Evolutionary conservation across 2,888 invertebrate species (phyloP).

Genomic region (Troides helena): DNA sequence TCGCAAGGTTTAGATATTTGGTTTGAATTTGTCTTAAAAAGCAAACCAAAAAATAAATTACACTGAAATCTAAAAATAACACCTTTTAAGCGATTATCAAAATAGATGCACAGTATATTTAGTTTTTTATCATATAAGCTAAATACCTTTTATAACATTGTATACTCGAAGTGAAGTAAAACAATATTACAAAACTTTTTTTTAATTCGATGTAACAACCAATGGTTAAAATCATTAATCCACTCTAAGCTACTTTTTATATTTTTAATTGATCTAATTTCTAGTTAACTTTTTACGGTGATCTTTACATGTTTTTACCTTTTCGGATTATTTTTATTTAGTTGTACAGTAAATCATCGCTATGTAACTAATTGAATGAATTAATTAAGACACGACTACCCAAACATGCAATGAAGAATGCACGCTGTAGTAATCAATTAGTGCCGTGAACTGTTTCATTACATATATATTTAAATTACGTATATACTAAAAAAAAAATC

Average conservation of each 20-base stretch:
- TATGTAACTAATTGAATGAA: conserved; percentile 22
- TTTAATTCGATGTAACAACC: neutral
- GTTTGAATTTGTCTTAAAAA: conserved; percentile 10
- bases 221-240: neutral
- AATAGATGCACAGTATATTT: too few species aligned
- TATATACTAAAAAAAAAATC: too few species aligned
- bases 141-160: too few species aligned
- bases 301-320: conserved; percentile 18
- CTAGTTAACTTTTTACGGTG: conserved; percentile 13
- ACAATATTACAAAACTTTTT: neutral
- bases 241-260: conserved; percentile 6
- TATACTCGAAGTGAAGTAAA: too few species aligned
- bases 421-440: conserved; percentile 21
- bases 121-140: too few species aligned
- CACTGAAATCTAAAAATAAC: neutral
- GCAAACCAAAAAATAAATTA: neutral
- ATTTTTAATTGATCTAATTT: conserved; percentile 25
- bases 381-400: conserved; percentile 15
- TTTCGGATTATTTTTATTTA: conserved; percentile 11
- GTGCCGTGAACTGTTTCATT: conserved; percentile 9
- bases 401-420: conserved; percentile 19
- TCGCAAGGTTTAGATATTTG: neutral
- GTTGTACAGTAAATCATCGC: conserved; percentile 17
- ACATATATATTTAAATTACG: neutral
- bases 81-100: neutral